These are phyloP conservation scores for Macquaria australasica DNA, from an alignment of 2,113 vertebrate species.

Conservation along the genomic window DNA sequence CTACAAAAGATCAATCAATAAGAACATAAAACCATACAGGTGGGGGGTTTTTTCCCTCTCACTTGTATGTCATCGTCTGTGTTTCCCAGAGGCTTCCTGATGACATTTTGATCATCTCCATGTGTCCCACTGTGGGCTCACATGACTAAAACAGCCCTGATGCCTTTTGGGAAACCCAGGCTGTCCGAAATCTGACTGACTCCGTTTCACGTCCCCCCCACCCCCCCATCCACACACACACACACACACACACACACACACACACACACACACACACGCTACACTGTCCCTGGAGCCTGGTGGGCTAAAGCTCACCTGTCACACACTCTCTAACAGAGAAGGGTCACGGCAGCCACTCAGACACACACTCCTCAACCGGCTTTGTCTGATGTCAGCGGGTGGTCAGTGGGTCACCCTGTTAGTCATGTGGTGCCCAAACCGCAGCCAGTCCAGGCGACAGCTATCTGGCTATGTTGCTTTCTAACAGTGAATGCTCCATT, in stretches of 20 bases:
- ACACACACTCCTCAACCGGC: background rate
- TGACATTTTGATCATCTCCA: conserved; percentile 35
- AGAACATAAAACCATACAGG: conserved; percentile 4
- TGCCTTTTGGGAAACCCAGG: conserved; percentile 31
- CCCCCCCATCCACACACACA: too few relatives aligned
- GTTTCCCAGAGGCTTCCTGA: conserved; percentile 12
- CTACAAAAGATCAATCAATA: background rate
- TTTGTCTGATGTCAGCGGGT: conserved; percentile 29
- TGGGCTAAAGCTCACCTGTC: conserved; percentile 35
- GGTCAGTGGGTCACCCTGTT: conserved; percentile 38
- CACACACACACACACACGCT: conserved; percentile 3
- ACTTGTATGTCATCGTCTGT: background rate
- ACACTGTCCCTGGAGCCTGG: conserved; percentile 26
- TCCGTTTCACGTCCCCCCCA: conserved; percentile 20
- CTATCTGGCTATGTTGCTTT: conserved; percentile 32
- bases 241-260: conserved; percentile 19
- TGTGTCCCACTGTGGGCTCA: conserved; percentile 8
- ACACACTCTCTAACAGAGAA: conserved; percentile 14
- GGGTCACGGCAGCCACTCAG: background rate
- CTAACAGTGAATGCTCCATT: conserved; percentile 56
- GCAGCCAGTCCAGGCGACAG: conserved; percentile 34
- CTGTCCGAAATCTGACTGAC: conserved; percentile 25
- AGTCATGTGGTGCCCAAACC: conserved; percentile 38
- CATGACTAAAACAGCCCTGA: conserved; percentile 16
- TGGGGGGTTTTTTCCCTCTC: background rate